Percentiles rank a stretch among this genome's conserved stretches.
Evolutionary conservation across 2,113 vertebrate species (phyloP).

Genomic region (Sula dactylatra): DNA sequence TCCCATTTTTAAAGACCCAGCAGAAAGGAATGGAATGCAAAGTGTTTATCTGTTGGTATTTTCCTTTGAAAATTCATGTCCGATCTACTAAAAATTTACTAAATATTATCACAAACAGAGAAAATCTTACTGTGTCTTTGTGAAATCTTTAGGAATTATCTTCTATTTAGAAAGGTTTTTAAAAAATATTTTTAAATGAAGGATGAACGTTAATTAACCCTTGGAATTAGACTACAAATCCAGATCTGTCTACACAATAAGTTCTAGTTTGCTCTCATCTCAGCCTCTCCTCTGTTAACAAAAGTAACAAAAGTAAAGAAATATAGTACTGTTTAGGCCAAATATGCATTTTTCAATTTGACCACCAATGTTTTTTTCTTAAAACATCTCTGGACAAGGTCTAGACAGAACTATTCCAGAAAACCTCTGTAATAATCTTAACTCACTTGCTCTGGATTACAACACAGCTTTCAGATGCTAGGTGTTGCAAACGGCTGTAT

Average conservation of each 20-base stretch:
- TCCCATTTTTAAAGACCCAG: slow-evolving; percentile 41
- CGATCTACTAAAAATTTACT: background rate
- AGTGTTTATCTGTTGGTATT: background rate
- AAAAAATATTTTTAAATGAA: background rate
- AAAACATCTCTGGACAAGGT: background rate
- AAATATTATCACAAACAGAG: background rate
- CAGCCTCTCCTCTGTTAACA: background rate
- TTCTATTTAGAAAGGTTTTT: background rate
- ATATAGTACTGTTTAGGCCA: background rate
- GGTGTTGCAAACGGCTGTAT: background rate
- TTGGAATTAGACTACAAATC: background rate
- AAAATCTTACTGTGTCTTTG: background rate
- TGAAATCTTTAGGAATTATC: background rate
- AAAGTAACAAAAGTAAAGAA: background rate
- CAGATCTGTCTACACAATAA: background rate
- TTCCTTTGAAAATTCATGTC: background rate
- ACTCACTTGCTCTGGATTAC: background rate
- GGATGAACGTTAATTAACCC: background rate
- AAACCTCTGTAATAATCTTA: background rate
- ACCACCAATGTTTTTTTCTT: background rate
- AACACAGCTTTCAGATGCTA: background rate
- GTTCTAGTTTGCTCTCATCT: background rate
- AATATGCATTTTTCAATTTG: background rate
- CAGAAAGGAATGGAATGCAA: slow-evolving; percentile 28
- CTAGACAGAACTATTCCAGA: background rate